Evolutionary conservation across 2,113 vertebrate species (phyloP).

Genomic region (Centrocercus urophasianus): DNA sequence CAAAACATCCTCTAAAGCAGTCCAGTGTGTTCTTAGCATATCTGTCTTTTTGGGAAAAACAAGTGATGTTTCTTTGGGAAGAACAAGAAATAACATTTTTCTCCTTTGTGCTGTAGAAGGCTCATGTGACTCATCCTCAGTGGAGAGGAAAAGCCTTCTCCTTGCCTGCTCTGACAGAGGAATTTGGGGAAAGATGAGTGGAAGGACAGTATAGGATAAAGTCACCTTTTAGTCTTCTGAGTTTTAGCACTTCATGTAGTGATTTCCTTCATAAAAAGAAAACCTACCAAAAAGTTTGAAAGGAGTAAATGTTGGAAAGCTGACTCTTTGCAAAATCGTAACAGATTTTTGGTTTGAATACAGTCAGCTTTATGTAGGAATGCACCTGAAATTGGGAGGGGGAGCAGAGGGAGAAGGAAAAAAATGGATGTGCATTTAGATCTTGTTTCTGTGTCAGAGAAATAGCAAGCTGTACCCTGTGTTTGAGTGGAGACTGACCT

Average conservation of each 20-base stretch:
- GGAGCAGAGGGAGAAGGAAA: too few relatives aligned
- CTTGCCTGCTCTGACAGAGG: background rate
- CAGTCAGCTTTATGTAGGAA: background rate
- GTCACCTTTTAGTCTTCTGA: background rate
- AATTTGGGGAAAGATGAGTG: background rate
- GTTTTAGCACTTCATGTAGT: background rate
- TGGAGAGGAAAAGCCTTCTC: background rate
- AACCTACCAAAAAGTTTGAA: background rate
- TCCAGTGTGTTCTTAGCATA: background rate
- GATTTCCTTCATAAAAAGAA: background rate
- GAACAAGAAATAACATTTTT: background rate
- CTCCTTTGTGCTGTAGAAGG: background rate
- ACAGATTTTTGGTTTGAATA: background rate
- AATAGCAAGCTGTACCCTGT: background rate
- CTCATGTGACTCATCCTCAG: conserved; percentile 26
- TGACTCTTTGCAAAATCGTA: background rate
- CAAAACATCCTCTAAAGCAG: background rate
- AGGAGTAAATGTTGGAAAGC: background rate
- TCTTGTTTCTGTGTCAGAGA: background rate
- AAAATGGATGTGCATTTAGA: background rate
- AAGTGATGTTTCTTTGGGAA: background rate
- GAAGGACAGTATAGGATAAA: background rate
- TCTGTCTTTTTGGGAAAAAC: background rate
- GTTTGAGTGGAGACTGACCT: background rate
- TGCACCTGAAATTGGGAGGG: background rate